These are phyloP conservation scores for Gallinago jamesoni DNA, from an alignment of 2,113 vertebrate species.

Conservation along the genomic window DNA sequence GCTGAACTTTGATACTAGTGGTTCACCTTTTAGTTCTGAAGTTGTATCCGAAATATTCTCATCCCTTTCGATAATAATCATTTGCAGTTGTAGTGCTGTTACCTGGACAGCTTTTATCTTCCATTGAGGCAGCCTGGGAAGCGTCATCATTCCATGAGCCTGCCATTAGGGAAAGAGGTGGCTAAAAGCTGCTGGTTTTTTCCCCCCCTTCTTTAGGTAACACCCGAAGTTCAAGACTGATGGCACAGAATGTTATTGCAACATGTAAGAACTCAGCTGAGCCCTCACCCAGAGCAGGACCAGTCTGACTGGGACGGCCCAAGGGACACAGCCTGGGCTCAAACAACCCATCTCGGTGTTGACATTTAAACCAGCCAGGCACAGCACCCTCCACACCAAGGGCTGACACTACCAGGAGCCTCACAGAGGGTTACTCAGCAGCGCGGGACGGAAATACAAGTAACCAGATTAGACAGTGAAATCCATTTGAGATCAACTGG, in stretches of 20 bases:
- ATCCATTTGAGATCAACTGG: constrained; percentile 12
- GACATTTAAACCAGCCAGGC: neutral
- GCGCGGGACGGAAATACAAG: neutral
- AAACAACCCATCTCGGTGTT: neutral
- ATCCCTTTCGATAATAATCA: neutral
- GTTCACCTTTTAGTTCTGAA: neutral
- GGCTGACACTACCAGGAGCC: neutral
- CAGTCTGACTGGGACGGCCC: neutral
- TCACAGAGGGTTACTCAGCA: neutral
- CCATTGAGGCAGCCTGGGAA: neutral
- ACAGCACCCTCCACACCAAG: neutral
- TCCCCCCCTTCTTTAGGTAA: neutral
- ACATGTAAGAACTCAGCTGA: neutral
- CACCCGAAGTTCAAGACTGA: neutral
- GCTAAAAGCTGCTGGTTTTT: neutral
- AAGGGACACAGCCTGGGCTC: neutral
- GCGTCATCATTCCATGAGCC: neutral
- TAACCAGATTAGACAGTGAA: neutral
- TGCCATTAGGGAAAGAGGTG: neutral
- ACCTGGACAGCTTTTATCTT: neutral
- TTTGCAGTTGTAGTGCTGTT: neutral
- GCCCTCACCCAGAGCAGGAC: neutral
- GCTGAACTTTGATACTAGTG: neutral
- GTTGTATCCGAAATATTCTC: neutral
- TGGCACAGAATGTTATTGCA: neutral